Base-by-base conservation (phyloP, 2,113 vertebrate genomes). In the Nannospalax galili region DNA sequence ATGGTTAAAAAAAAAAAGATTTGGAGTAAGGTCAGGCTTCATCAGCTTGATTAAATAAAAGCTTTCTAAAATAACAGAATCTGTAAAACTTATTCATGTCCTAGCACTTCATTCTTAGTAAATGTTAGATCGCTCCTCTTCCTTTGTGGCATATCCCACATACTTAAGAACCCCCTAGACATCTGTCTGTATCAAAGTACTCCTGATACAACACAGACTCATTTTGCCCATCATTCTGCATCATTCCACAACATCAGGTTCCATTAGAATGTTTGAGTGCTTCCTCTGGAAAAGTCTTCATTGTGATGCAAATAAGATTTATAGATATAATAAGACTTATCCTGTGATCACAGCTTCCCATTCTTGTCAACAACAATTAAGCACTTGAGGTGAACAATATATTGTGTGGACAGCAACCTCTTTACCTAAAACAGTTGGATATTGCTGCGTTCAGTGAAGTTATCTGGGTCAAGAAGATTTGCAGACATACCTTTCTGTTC, bases 191-290 rank as follows among this genome's bases (percentile, higher is more conserved):
- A 67, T 24, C 73, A 56, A 94, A 65, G 45, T 35, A 26, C 26
- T 16, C 8, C 30, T 42, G 24, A 58, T 62, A 20, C n/a, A 17
- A 52, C 4, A 84, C 35, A 7, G 30, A 1, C 64, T 73, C 16
- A 10, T 72, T 77, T 70, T 65, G 26, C 30, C 15, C 26, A 0
- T 58, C 42, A 56, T 40, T 81, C 26, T n/a, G 45, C 15, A 1
- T 65, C 81, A 65, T 93, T 52, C 56, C 79, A 35, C 80, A 93
- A 85, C 86, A 84, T 65, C 70, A 60, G n/a, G 35, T 85, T 73
- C 70, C 79, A 4, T 84, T 30, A 88, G 74, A 69, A 72, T 86
- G 82, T 40, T 11, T 90, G 65, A 84, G 32, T 45, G 28, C 37
- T 73, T 32, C 16, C 65, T 69, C 35, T 78, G 45, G 40, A 74